Percentiles rank a stretch among this genome's conserved stretches.
Conservation (phyloP, 2,888 invertebrate species). For the Tiliacea citrago region DNA sequence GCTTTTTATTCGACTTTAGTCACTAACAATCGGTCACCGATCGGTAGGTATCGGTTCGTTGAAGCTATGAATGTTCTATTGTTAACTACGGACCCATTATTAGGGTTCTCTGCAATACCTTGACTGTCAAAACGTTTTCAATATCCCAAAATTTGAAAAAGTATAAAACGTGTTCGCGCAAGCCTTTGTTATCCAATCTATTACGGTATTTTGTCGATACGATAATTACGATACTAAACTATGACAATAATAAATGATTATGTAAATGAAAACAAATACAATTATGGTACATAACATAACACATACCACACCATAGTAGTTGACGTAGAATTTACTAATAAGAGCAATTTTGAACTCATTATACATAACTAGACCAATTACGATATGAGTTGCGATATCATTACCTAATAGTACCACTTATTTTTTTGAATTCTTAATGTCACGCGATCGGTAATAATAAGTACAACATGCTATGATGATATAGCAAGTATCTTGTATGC, state of each 20-base stretch:
- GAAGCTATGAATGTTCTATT: not conserved
- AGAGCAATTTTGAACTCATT: constrained; percentile 41
- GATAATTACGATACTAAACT: not conserved
- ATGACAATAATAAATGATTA: not conserved
- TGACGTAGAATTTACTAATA: constrained; percentile 31
- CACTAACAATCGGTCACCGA: not conserved
- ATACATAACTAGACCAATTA: constrained; percentile 34
- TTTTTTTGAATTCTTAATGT: constrained; percentile 18
- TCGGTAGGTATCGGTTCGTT: not conserved
- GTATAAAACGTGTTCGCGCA: not conserved
- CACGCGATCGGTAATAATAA: constrained; percentile 18
- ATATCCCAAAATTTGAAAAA: not conserved
- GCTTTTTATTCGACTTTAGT: not conserved
- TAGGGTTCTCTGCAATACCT: not conserved
- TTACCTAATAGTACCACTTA: constrained; percentile 39
- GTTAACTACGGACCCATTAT: not conserved
- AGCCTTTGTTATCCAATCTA: not conserved
- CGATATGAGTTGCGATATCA: constrained; percentile 15
- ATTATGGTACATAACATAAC: not conserved
- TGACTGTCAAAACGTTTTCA: not conserved
- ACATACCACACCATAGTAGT: not conserved
- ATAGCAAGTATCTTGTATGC: not conserved
- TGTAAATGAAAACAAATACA: not conserved
- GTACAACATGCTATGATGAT: constrained; percentile 11
- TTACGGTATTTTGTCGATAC: not conserved